Evolutionary conservation across 2,797 vertebrate genomes (phyloP), one percentile per base, ranked within the genome.

Genomic region (Lemur catta): DNA sequence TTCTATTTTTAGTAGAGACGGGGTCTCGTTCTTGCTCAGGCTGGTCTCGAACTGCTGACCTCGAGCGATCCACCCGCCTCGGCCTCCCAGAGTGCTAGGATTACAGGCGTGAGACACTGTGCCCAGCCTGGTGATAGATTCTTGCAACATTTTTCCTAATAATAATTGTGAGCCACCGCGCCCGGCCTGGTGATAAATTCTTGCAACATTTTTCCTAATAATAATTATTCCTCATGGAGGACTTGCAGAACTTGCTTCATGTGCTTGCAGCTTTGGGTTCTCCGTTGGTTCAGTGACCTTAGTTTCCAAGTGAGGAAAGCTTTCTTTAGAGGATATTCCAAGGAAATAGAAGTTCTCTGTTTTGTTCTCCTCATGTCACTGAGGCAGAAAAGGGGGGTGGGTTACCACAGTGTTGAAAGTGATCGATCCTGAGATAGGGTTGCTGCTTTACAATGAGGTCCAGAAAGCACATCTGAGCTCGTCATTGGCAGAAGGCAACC

Each of bases 31-130:
- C 43, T 43, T 7, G 43, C 43, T 43, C 43, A 43, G 43, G 43
- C 43, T 43, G 43, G 43, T 43, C 43, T 43, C 0, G 7, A 43
- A 8, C 43, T 43, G 43, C 43, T 43, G 43, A 43, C 43, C 43
- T 43, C 7, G 0, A 7, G 43, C 43, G 1, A 43, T 43, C 43
- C 43, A 9, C 0, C 7, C 8, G 43, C 43, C 43, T 43, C 43
- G 43, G 43, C 43, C 43, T 43, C 0, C 43, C 7, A 43, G 43
- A 43, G 43, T 43, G 43, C 43, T 43, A 0, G 43, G 43, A 43
- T 43, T 0, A 43, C 43, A 43, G 43, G 0, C 0, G 7, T 43
- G 43, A 43, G 43, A 43, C 7, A 43, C 43, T 43, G 1, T 8
- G 43, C 43, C 43, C 0, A 43, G 43, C 43, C 43, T 43, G n/a